Conservation (phyloP, 1,140 invertebrate species). For the Cephus cinctus region DNA sequence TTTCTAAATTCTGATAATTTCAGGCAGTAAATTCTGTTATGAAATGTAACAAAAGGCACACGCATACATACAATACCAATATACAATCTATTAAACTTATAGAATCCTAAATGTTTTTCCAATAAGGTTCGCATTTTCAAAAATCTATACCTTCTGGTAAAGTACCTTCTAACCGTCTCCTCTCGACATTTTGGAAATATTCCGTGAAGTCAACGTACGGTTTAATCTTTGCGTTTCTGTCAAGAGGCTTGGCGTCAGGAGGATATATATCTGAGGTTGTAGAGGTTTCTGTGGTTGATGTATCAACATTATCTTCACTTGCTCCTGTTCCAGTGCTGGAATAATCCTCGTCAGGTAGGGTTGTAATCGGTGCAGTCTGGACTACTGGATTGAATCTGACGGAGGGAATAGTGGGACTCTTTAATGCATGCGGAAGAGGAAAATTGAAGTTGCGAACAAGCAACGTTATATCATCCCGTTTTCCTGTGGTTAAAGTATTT, state of each 20-base stretch:
- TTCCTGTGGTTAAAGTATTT: conserved; percentile 52
- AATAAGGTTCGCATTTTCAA: too few species aligned
- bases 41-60: background rate
- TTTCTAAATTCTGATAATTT: too few species aligned
- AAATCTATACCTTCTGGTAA: conserved; percentile 59
- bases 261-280: conserved; percentile 55
- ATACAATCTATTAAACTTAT: background rate
- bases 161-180: conserved; percentile 60
- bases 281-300: conserved; percentile 44
- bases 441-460: conserved; percentile 87
- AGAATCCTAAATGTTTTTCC: too few species aligned
- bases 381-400: conserved; percentile 63
- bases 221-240: conserved; percentile 66
- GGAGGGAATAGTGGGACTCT: conserved; percentile 54
- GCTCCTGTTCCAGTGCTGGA: conserved; percentile 31
- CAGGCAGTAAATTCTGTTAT: too few species aligned
- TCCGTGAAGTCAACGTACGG: conserved; percentile 84
- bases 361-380: conserved; percentile 46
- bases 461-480: conserved; percentile 80
- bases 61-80: background rate
- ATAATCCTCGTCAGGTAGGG: conserved; percentile 24
- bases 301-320: conserved; percentile 38
- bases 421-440: conserved; percentile 65
- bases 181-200: conserved; percentile 75
- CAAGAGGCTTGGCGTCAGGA: conserved; percentile 33